Base-by-base conservation (phyloP, 2,113 vertebrate species). In the Protomyctophum bolini region DNA sequence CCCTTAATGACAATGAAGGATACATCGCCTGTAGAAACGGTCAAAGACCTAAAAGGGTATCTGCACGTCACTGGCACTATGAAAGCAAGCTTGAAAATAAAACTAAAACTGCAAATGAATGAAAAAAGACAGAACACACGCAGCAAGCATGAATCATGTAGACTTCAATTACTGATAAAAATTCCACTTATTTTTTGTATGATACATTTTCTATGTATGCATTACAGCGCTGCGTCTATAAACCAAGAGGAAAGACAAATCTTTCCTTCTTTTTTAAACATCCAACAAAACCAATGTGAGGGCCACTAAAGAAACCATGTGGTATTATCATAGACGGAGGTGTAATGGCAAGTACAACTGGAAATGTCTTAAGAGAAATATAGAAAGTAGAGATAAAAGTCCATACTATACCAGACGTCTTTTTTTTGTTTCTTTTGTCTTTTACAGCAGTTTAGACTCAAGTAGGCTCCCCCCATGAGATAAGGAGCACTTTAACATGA, bases 401-500 rank as follows among this genome's bases (percentile, higher is more conserved):
- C 77, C 79, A 80, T 89, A 84, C 57, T 77, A 74, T 76, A 86
- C 73, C 79, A 84, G 81, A 86, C 75, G 83, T 74, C 45, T 65
- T 41, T 41, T 41, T 68, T 89, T 90, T 79, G 45, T 70, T n/a
- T 74, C 79, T 83, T 66, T 61, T 55, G 59, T 58, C 75, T 89
- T 90, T 83, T 91, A 93, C 92, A 93, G 92, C 92, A 94, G 92
- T 91, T 89, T 84, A 93, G 91, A 93, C 91, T 91, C 91, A 88
- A 87, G 86, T 91, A 80, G 82, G 77, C 88, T 86, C 86, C 71
- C 58, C 54, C 46, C 71, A 62, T 79, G 86, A 88, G 78, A 79
- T 41, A 81, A 81, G 84, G 77, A 90, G 88, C 84, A 63, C 82
- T 86, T 86, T 71, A 83, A 88, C 77, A 85, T 84, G 86, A 89